Evolutionary conservation across 2,113 vertebrate species (phyloP), one percentile per base, ranked within the genome.

Genomic region (Pardalotus punctatus): DNA sequence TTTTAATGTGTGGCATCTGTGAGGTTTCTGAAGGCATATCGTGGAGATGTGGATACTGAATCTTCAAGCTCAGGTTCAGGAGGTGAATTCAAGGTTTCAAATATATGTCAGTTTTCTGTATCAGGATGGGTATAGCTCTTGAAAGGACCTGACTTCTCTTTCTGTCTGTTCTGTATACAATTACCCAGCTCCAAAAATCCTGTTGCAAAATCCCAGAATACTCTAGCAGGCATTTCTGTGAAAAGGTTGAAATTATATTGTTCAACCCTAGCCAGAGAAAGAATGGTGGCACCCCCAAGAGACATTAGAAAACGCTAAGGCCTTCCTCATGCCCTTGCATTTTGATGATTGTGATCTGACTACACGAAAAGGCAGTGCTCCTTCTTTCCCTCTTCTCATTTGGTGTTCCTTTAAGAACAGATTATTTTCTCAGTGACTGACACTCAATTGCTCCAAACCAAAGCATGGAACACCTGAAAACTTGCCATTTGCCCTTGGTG

Each of bases 351-450:
- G 62, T 56, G 43, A 36, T n/a, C 36, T 43, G 36, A 56, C 48
- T 48, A 20, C 23, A 22, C 19, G 1, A 5, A 42, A 83, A 86
- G 25, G 18, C n/a, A 47, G 53, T 0, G 0, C 38, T 87, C 23
- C 40, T 69, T 16, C 58, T 62, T 42, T 65, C 31, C 5, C 28
- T 35, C 69, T 85, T 36, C 50, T 62, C 14, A 13, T 50, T 38
- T 48, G 15, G 14, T 57, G 22, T 62, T 79, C 31, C 25, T 81
- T 33, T 53, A 42, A 62, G 64, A 78, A 73, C 28, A 80, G 36
- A 60, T 47, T 25, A 38, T 17, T 38, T 60, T 57, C 19, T 66
- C 47, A 7, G 47, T 45, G 51, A 74, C 65, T 45, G 38, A 61
- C 13, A 38, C 33, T 35, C 23, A 66, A 6, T 61, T 87, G 35